Base-by-base conservation (phyloP, 2,113 vertebrate genomes). In the Nerophis lumbriciformis region DNA sequence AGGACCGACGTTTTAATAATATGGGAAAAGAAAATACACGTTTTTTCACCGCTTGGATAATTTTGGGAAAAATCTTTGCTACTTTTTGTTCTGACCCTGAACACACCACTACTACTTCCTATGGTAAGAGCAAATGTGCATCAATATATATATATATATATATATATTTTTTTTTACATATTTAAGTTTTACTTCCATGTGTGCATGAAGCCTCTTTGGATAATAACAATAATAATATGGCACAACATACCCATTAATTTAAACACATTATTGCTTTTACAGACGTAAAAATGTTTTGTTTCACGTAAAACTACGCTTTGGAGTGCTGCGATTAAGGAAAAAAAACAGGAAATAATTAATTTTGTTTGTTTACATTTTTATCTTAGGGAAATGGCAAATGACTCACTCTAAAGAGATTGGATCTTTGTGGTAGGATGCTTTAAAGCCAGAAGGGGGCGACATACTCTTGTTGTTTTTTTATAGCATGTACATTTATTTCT, bases 31-130 rank as follows among this genome's bases (percentile, higher is more conserved):
- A 76, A 82, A 83, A 72, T 35, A 65, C 74, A 5, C 19, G 6
- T 55, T 72, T 90, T 78, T 73, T 87, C 28, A 62, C 85, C 42
- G 59, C 84, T 76, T 91, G 89, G 89, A 90, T 91, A 76, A 79
- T 73, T 82, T 86, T 85, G 67, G 72, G 68, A 28, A 83, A 81
- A 52, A 65, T 86, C 54, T 77, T 69, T 65, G 74, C 63, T 63
- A 68, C 73, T 75, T 83, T 86, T 72, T 87, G 80, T 66, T 78
- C 77, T 59, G 79, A 75, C 13, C 61, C 71, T 51, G 85, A 81
- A 70, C 19, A 59, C 51, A 73, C 63, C 45, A 63, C 2, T 49
- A 63, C 60, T 37, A 45, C 60, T 28, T 53, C 21, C 65, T 88
- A 87, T 70, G 85, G 90, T 92, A 86, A 90, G 90, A 79, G 4